phyloP scores from a whole-genome alignment of 1,140 invertebrate genomes.

The Zaprionus capensis region DNA sequence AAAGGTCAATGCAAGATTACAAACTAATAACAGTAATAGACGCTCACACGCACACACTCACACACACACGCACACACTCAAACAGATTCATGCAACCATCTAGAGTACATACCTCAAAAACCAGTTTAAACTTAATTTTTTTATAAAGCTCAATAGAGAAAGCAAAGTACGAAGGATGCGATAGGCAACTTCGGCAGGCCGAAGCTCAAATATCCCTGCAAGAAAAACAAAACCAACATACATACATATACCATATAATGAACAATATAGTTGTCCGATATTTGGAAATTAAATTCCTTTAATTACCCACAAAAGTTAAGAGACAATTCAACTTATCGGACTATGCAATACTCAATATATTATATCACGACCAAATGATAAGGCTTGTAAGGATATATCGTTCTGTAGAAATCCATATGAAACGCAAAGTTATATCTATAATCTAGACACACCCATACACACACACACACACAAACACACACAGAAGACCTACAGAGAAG shows the following conservation, averaged over 20 bases:
- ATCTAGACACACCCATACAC: constrained; percentile 37
- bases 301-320: neutral
- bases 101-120: neutral
- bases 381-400: constrained; percentile 7
- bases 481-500: constrained; percentile 34
- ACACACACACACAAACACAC: constrained; percentile 26
- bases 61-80: neutral
- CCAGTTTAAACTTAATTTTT: constrained; percentile 12
- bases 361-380: neutral
- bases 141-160: constrained; percentile 5
- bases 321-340: neutral
- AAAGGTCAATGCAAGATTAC: constrained; percentile 31
- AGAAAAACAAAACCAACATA: neutral
- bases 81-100: neutral
- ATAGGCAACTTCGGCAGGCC: constrained; percentile 16
- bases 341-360: neutral
- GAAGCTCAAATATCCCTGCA: constrained; percentile 25
- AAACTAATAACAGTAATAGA: constrained; percentile 32
- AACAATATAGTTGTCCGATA: constrained; percentile 8
- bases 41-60: constrained; percentile 3
- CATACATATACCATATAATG: neutral
- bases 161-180: constrained; percentile 2
- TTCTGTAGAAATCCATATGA: constrained; percentile 33
- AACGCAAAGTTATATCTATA: constrained; percentile 52
- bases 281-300: neutral